Percentiles rank a stretch among this genome's conserved stretches.
These are phyloP conservation scores for Spodoptera littoralis DNA, from an alignment of 2,888 invertebrate genomes.

Conservation along the genomic window DNA sequence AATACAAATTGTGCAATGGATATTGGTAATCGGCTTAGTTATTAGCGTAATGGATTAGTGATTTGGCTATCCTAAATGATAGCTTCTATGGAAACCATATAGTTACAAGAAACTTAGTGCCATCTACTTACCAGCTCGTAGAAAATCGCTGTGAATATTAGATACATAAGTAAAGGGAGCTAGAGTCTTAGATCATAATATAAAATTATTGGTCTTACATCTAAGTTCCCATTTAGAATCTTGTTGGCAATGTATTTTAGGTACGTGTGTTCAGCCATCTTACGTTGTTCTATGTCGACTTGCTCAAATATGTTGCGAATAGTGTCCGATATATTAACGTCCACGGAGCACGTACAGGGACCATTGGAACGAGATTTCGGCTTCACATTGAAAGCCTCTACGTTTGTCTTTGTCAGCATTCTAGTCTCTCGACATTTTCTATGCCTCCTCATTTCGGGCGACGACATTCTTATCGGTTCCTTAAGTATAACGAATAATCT, in stretches of 20 bases:
- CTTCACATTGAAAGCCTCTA: constrained; percentile 79
- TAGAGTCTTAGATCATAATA: background rate
- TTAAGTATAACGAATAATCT: constrained; percentile 45
- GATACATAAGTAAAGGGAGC: no score
- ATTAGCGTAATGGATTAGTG: no score
- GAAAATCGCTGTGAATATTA: no score
- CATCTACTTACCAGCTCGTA: no score
- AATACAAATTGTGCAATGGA: no score
- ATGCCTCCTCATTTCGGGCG: constrained; percentile 64
- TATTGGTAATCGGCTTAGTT: no score
- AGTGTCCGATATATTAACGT: constrained; percentile 80
- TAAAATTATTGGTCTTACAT: constrained; percentile 65
- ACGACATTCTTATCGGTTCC: constrained; percentile 71
- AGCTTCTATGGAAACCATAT: no score
- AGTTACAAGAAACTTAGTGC: no score
- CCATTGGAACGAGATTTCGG: constrained; percentile 72
- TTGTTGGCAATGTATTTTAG: constrained; percentile 82
- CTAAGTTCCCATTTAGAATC: constrained; percentile 72
- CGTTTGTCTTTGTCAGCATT: constrained; percentile 76
- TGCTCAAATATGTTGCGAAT: constrained; percentile 83
- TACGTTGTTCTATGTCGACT: constrained; percentile 80
- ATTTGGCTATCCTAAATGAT: no score
- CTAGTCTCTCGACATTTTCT: constrained; percentile 65
- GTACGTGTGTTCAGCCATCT: constrained; percentile 78
- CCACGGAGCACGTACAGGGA: constrained; percentile 81